Evolutionary conservation across 2,797 vertebrate genomes (phyloP).

Genomic region (Sebastes matsubarae): DNA sequence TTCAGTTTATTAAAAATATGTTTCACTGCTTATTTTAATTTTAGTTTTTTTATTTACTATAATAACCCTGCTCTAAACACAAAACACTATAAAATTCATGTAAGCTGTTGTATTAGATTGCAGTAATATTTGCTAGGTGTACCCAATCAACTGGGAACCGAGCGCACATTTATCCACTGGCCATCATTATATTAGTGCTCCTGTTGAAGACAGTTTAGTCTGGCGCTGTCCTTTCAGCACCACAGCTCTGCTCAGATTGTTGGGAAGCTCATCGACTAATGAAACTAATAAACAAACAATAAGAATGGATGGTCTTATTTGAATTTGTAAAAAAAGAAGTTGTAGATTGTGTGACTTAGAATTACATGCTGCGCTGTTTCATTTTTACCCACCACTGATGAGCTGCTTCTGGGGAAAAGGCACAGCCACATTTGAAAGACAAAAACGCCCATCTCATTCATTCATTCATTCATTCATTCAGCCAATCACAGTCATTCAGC

Average conservation of each 20-base stretch:
- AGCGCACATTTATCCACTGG: neutral
- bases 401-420: conserved; percentile 30
- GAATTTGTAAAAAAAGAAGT: neutral
- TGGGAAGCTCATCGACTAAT: neutral
- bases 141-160: neutral
- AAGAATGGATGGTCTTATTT: neutral
- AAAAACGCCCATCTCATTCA: neutral
- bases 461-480: neutral
- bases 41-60: no score
- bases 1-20: no score
- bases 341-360: neutral
- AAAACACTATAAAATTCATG: neutral
- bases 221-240: conserved; percentile 12
- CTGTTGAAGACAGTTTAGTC: neutral
- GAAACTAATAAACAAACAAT: neutral
- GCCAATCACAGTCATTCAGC: neutral
- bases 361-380: neutral
- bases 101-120: neutral
- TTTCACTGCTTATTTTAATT: no score
- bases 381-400: neutral
- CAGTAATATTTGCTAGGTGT: neutral
- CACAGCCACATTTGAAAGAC: conserved; percentile 34
- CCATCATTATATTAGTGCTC: neutral
- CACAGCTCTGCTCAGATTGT: neutral
- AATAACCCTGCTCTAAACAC: no score